phyloP scores from a whole-genome alignment of 2,113 vertebrate species.

The Polypterus senegalus region DNA sequence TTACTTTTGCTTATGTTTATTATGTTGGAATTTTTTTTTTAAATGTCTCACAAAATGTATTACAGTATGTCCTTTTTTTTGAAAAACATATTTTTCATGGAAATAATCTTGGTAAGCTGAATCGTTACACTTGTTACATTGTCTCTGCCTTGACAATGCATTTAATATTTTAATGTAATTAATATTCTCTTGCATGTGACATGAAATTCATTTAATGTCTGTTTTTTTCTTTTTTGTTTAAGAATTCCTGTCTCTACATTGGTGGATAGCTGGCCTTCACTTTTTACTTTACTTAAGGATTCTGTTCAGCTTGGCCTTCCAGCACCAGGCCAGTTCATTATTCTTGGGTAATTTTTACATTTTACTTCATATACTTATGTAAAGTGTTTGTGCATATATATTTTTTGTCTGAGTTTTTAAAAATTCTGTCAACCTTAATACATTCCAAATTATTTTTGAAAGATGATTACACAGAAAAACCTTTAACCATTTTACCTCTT shows the following conservation, averaged over 20 bases:
- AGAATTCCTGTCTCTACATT: conserved; percentile 89
- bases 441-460: not conserved
- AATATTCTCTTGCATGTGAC: not conserved
- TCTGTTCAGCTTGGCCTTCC: conserved; percentile 84
- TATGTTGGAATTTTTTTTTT: too few relatives aligned
- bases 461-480: not conserved
- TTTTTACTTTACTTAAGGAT: conserved; percentile 84
- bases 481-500: too few relatives aligned
- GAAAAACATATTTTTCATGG: too few relatives aligned
- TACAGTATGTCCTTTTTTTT: too few relatives aligned
- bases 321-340: conserved; percentile 88
- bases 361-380: too few relatives aligned
- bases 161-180: not conserved
- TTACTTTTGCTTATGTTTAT: too few relatives aligned
- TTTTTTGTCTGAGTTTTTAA: conserved; percentile 13
- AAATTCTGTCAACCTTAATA: conserved; percentile 7
- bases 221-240: conserved; percentile 14
- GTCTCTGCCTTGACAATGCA: not conserved
- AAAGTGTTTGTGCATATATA: too few relatives aligned
- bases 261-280: conserved; percentile 89
- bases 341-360: conserved; percentile 62
- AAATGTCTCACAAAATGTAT: too few relatives aligned
- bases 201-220: not conserved
- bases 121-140: not conserved
- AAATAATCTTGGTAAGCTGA: too few relatives aligned